Evolutionary conservation across 1,140 invertebrate species (phyloP), one percentile per base, ranked within the genome.

Genomic region (Dendroctonus ponderosae): DNA sequence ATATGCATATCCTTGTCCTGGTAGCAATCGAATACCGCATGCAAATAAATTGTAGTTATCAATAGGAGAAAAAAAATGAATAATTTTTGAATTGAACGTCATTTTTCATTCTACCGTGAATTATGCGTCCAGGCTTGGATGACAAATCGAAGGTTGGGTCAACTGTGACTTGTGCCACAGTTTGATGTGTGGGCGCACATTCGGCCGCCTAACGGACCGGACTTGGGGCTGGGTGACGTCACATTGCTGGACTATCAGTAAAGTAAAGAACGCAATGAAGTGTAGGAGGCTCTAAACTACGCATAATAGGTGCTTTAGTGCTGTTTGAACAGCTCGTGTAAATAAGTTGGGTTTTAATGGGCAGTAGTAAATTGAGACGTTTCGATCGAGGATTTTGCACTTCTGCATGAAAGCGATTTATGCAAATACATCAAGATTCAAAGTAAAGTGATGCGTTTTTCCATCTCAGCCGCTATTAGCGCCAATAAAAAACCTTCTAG

Each of bases 201-300:
- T 60, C 58, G 46, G 58, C 43, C 58, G 48, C 43, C 58, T 39
- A 39, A 60, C 46, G 43, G 43, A 60, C 58, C 58, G 58, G 58
- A 60, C 44, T 37, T 40, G 14, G 37, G 48, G 49, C 43, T 37
- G 58, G 15, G 58, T 60, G 58, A 40, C 39, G 53, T 56, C 38
- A 56, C 38, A 39, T 43, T 12, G 56, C 44, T 40, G 44, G 56
- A 58, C 44, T 42, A 58, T n/a, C 56, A 50, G 48, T 48, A 48
- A 48, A 54, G 37, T 54, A 54, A 39, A 40, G 40, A 14, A 9
- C 52, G 26, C 9, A 40, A 48, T 48, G 52, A 12, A 54, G 8
- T 37, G n/a, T n/a, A 9, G 38, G 7, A 39, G 37, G 12, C 48
- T 54, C 12, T 52, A 26, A 14, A 52, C 9, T 52, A 52, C n/a